These are phyloP conservation scores for Acomys russatus DNA, from an alignment of 2,797 vertebrate genomes.

Conservation along the genomic window DNA sequence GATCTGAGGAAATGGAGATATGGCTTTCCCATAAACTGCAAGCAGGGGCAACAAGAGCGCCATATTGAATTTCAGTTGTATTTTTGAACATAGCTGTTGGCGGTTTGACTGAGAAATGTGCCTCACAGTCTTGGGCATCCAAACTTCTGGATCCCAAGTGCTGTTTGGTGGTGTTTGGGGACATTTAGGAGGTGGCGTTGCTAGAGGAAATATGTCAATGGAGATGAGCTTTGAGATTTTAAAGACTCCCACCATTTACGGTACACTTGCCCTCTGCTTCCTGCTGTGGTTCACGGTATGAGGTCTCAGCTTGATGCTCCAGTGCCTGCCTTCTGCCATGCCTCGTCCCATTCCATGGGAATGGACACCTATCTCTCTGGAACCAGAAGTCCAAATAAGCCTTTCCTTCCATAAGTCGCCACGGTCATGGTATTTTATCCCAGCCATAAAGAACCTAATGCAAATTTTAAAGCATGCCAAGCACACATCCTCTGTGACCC, in stretches of 20 bases:
- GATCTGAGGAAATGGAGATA: neutral
- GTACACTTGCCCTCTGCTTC: neutral
- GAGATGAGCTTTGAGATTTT: neutral
- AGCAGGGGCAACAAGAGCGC: too few relatives aligned
- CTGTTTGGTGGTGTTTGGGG: neutral
- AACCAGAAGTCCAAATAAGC: neutral
- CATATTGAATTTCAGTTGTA: neutral
- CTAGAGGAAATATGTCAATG: neutral
- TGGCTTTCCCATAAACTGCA: neutral
- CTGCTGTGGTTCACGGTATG: neutral
- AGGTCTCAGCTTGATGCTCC: neutral
- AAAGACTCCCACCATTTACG: neutral
- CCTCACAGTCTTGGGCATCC: neutral
- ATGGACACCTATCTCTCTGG: neutral
- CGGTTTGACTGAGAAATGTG: neutral
- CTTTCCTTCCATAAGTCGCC: neutral
- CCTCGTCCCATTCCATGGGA: neutral
- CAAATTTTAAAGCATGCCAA: slow-evolving; percentile 9
- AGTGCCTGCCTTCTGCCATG: neutral
- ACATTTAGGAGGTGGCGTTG: neutral
- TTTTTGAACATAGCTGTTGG: neutral
- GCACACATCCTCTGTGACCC: neutral
- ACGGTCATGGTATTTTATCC: neutral
- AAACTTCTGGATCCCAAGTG: neutral
- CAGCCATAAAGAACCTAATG: neutral